Evolutionary conservation across 2,888 invertebrate species (phyloP).

Genomic region (Dendrolimus pini): DNA sequence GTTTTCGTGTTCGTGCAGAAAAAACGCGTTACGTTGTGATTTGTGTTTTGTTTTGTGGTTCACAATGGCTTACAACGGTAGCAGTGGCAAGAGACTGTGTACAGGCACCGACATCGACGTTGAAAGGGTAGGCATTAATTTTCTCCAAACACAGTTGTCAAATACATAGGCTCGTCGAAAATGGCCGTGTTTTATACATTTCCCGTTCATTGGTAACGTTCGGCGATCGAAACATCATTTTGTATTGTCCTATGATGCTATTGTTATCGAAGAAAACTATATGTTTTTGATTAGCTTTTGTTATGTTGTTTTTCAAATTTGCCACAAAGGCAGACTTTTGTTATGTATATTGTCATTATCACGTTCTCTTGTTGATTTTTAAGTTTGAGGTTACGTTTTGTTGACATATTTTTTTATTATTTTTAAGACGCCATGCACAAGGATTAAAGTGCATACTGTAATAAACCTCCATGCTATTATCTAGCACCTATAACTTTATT

Average conservation of each 20-base stretch:
- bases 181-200: slow-evolving; percentile 70
- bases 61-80: slow-evolving; percentile 84
- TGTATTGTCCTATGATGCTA: slow-evolving; percentile 18
- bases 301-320: no score
- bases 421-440: slow-evolving; percentile 8
- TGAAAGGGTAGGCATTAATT: slow-evolving; percentile 61
- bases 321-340: no score
- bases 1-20: slow-evolving; percentile 33
- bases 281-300: slow-evolving; percentile 19
- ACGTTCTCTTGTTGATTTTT: slow-evolving; percentile 64
- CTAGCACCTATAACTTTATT: not conserved
- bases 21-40: slow-evolving; percentile 71
- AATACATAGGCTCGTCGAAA: slow-evolving; percentile 50
- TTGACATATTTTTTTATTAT: slow-evolving; percentile 47
- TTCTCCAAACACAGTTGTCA: slow-evolving; percentile 28
- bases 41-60: slow-evolving; percentile 78
- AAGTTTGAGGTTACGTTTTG: slow-evolving; percentile 66
- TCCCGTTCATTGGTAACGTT: slow-evolving; percentile 51
- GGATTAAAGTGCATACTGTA: not conserved
- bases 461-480: not conserved
- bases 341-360: slow-evolving; percentile 42
- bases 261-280: slow-evolving; percentile 22
- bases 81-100: slow-evolving; percentile 77
- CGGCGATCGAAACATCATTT: slow-evolving; percentile 23
- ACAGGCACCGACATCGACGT: slow-evolving; percentile 69